Percentiles rank a stretch among this genome's conserved stretches.
Conservation (phyloP, 1,140 invertebrate species). For the Calephelis nemesis region DNA sequence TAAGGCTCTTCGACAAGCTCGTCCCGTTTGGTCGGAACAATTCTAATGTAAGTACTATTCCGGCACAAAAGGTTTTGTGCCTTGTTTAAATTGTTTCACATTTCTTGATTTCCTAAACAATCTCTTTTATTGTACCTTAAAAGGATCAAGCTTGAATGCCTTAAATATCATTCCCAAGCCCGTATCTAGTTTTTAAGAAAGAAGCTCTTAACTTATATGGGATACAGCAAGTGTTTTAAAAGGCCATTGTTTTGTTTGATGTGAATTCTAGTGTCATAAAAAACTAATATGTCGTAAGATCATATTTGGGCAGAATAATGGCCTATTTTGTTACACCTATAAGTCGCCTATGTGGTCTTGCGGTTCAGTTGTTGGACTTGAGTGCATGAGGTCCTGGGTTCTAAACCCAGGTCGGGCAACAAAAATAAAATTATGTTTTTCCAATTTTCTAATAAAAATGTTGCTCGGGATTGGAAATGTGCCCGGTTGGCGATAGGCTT, state of each 20-base stretch:
- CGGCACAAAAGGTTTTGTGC: conserved; percentile 32
- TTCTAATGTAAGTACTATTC: conserved; percentile 26
- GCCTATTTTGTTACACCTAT: too few species aligned
- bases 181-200: background rate
- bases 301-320: too few species aligned
- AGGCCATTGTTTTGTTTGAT: background rate
- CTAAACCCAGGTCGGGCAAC: too few species aligned
- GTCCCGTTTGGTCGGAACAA: conserved; percentile 28
- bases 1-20: conserved; percentile 22
- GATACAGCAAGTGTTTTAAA: background rate
- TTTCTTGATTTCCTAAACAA: conserved; percentile 25
- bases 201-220: conserved; percentile 1
- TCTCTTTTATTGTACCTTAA: conserved; percentile 22
- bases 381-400: too few species aligned
- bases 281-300: background rate
- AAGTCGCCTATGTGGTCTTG: too few species aligned
- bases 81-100: conserved; percentile 29
- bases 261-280: background rate
- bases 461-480: too few species aligned
- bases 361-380: too few species aligned
- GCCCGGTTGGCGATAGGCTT: too few species aligned
- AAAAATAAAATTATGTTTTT: too few species aligned
- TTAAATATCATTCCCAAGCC: conserved; percentile 12
- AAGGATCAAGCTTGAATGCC: conserved; percentile 18
- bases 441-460: too few species aligned